These are phyloP conservation scores for Borostomias antarcticus DNA, from an alignment of 2,797 vertebrate species.

Conservation along the genomic window DNA sequence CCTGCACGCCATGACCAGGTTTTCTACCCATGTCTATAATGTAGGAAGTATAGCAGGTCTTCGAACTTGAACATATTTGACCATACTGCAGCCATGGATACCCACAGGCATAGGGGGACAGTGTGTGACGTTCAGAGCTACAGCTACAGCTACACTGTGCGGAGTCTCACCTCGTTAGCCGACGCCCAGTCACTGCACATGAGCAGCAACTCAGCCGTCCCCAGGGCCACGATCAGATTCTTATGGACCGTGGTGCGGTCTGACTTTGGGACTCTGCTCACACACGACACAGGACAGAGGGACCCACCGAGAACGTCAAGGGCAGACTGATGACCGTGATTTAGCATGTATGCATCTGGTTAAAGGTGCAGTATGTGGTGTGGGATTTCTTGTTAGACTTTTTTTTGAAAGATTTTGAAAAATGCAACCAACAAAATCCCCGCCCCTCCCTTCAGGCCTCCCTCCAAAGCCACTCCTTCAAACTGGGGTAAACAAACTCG, in stretches of 20 bases:
- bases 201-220: conserved; percentile 83
- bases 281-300: conserved; percentile 8
- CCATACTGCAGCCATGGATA: background rate
- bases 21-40: background rate
- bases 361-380: too few species aligned
- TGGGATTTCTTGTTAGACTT: too few species aligned
- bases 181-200: conserved; percentile 87
- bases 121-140: background rate
- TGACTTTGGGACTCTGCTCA: conserved; percentile 83
- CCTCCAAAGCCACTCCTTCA: too few species aligned
- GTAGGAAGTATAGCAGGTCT: too few species aligned
- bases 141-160: background rate
- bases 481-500: too few species aligned
- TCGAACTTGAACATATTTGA: background rate
- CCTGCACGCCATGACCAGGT: too few species aligned
- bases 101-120: background rate
- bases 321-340: background rate
- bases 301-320: background rate
- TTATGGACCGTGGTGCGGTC: conserved; percentile 90
- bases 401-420: too few species aligned
- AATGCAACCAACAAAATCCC: too few species aligned
- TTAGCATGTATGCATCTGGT: too few species aligned
- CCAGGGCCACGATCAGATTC: conserved; percentile 88
- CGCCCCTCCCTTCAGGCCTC: too few species aligned
- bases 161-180: conserved; percentile 46